Percentiles rank a stretch among this genome's conserved stretches.
These are phyloP conservation scores for Acanthurus tractus DNA, from an alignment of 2,797 vertebrate species.

Conservation along the genomic window DNA sequence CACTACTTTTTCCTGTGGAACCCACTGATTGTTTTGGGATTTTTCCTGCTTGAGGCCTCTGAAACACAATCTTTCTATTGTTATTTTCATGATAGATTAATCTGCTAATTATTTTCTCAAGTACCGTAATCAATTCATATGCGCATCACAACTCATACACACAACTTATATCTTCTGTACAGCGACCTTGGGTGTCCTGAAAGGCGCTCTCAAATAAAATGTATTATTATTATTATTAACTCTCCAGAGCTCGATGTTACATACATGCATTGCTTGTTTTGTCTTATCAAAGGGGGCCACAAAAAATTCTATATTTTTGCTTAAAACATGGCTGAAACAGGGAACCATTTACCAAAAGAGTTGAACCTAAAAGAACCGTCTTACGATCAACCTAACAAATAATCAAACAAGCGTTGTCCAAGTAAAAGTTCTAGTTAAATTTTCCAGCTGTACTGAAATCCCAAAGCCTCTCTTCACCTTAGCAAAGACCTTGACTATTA, in stretches of 20 bases:
- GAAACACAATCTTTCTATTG: neutral
- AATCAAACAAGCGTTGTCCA: neutral
- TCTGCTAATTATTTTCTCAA: neutral
- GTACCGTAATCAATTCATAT: no score
- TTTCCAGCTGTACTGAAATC: neutral
- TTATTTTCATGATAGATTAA: rapidly evolving
- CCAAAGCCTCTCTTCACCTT: neutral
- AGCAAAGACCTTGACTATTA: constrained; percentile 6
- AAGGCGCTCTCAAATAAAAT: no score
- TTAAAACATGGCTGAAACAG: neutral
- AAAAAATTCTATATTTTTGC: no score
- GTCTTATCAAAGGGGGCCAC: no score
- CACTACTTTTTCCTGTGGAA: constrained; percentile 24
- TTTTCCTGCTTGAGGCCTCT: neutral
- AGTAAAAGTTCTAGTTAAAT: neutral
- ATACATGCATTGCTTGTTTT: neutral
- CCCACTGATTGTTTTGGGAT: neutral
- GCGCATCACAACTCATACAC: no score
- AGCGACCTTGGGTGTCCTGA: no score
- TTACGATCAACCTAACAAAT: rapidly evolving
- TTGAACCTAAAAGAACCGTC: neutral
- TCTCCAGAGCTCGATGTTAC: neutral
- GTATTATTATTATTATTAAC: no score
- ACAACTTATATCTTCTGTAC: no score
- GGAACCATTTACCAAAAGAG: neutral